phyloP scores from a whole-genome alignment of 2,888 invertebrate species.

The Argyresthia albistria region DNA sequence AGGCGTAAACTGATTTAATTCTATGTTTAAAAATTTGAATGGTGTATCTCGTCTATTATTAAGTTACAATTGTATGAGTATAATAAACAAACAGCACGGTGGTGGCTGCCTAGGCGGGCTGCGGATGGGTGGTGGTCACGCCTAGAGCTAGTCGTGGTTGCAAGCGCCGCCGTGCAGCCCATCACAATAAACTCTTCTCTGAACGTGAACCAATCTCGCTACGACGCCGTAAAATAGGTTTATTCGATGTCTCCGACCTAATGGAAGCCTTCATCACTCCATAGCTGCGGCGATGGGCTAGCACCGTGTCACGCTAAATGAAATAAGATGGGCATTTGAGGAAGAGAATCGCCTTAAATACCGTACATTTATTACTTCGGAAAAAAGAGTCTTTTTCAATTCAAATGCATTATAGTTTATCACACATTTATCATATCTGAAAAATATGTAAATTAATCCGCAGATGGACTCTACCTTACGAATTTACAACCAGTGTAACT shows the following conservation, averaged over 20 bases:
- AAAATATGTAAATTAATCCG: no score
- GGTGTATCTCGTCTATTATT: not conserved
- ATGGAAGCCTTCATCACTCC: no score
- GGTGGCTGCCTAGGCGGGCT: slow-evolving; percentile 49
- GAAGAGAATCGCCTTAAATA: no score
- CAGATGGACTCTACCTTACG: no score
- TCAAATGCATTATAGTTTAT: no score
- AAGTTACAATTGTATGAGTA: not conserved
- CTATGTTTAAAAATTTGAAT: not conserved
- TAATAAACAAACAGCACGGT: slow-evolving; percentile 17
- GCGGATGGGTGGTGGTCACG: slow-evolving; percentile 19
- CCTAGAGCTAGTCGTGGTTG: slow-evolving; percentile 57
- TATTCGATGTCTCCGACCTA: slow-evolving; percentile 36
- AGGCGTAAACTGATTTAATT: not conserved
- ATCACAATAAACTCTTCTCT: slow-evolving; percentile 42
- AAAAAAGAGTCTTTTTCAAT: no score
- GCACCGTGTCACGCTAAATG: no score
- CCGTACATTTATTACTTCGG: no score
- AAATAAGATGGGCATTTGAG: no score
- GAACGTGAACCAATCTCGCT: slow-evolving; percentile 36
- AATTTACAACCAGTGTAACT: no score
- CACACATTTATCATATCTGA: no score
- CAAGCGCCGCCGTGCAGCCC: slow-evolving; percentile 36
- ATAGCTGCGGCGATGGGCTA: not conserved
- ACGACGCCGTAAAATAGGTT: slow-evolving; percentile 24